A percentile compares a stretch with the other conserved stretches of the same genome.
Evolutionary conservation across 2,113 vertebrate species (phyloP).

Genomic region (Thryonomys swinderianus): DNA sequence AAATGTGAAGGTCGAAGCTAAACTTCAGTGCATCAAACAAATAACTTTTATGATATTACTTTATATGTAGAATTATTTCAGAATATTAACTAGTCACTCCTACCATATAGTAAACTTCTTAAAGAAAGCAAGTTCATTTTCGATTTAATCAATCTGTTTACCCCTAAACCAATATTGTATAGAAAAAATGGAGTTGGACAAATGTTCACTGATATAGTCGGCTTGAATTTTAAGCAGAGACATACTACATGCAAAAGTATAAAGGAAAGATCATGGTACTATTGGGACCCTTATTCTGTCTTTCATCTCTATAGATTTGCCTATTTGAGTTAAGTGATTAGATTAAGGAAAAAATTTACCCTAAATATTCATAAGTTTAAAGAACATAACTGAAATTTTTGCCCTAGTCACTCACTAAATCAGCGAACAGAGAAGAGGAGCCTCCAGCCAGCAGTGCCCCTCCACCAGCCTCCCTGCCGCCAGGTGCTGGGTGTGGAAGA

Average conservation of each 20-base stretch:
- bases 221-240: not conserved
- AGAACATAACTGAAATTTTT: not conserved
- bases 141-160: not conserved
- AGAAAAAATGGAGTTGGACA: not conserved
- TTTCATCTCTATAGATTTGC: no score
- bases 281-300: no score
- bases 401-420: not conserved
- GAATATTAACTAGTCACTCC: not conserved
- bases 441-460: not conserved
- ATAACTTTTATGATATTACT: not conserved
- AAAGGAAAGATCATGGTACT: no score
- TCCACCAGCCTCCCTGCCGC: not conserved
- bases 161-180: not conserved
- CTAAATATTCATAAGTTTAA: no score
- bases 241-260: no score
- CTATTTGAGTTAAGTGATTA: no score
- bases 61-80: not conserved
- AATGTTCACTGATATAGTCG: not conserved
- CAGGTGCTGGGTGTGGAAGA: not conserved
- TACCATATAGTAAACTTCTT: not conserved
- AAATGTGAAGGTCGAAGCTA: not conserved
- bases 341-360: no score
- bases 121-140: not conserved
- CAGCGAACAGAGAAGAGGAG: not conserved
- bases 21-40: not conserved